Conservation (phyloP, 2,888 invertebrate species). For the Phania funesta region DNA sequence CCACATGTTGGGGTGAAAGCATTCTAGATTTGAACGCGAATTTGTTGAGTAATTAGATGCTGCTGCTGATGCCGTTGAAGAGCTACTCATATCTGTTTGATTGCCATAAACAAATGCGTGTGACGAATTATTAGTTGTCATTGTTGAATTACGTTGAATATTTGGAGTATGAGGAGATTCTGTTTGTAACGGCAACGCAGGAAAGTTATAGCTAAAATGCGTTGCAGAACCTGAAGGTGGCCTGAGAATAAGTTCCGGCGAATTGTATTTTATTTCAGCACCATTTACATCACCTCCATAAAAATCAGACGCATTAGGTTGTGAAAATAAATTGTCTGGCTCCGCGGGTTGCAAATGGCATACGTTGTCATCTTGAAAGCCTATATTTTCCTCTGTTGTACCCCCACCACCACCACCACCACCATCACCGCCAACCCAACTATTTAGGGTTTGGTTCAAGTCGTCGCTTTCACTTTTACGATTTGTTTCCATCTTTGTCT, state of each 20-base stretch:
- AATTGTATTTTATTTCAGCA: constrained; percentile 46
- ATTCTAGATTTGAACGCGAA: constrained; percentile 38
- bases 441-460: background rate
- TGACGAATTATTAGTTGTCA: constrained; percentile 49
- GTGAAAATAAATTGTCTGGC: constrained; percentile 68
- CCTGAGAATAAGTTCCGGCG: constrained; percentile 73
- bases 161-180: constrained; percentile 39
- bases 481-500: constrained; percentile 44
- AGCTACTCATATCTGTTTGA: constrained; percentile 19
- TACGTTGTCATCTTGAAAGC: constrained; percentile 71
- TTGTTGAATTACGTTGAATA: constrained; percentile 62
- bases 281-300: constrained; percentile 60
- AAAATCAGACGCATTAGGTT: constrained; percentile 56
- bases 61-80: background rate
- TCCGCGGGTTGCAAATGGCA: constrained; percentile 57
- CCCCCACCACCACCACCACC: constrained; percentile 5
- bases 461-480: constrained; percentile 21
- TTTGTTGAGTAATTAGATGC: constrained; percentile 28
- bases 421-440: background rate
- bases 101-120: background rate
- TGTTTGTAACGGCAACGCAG: constrained; percentile 59
- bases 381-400: constrained; percentile 66
- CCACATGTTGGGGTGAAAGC: constrained; percentile 76
- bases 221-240: constrained; percentile 73
- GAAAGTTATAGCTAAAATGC: constrained; percentile 74